These are phyloP conservation scores for Gouania willdenowi DNA, from an alignment of 2,797 vertebrate species.

Conservation along the genomic window DNA sequence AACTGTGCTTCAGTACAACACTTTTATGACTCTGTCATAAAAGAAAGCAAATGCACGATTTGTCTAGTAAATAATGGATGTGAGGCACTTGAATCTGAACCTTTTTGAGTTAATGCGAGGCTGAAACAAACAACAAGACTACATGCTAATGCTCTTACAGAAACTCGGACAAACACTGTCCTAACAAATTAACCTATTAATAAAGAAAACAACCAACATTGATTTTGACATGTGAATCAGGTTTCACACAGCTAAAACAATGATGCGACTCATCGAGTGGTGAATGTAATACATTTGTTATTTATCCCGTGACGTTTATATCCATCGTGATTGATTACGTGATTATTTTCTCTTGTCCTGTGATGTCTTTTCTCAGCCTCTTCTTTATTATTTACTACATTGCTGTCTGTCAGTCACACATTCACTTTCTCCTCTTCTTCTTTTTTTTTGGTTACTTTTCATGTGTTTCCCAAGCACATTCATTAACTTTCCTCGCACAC, in stretches of 20 bases:
- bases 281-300: conserved; percentile 13
- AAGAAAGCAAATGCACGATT: conserved; percentile 8
- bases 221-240: conserved; percentile 29
- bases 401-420: background rate
- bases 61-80: conserved; percentile 32
- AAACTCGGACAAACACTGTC: conserved; percentile 17
- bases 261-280: conserved; percentile 36
- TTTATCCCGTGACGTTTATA: conserved; percentile 15
- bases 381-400: conserved; percentile 11
- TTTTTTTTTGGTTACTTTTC: too few species aligned
- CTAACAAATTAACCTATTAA: conserved; percentile 38
- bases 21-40: conserved; percentile 17
- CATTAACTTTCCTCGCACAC: conserved; percentile 1
- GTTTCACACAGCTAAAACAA: conserved; percentile 32
- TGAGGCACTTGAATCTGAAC: conserved; percentile 7
- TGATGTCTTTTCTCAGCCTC: background rate
- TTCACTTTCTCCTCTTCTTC: conserved; percentile 3
- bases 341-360: background rate
- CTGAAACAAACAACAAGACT: conserved; percentile 32
- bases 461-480: too few species aligned
- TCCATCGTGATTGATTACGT: conserved; percentile 9
- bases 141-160: conserved; percentile 39
- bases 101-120: conserved; percentile 17
- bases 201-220: conserved; percentile 23
- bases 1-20: conserved; percentile 2